Evolutionary conservation across 2,113 vertebrate genomes (phyloP).

Genomic region (Semnornis frantzii): DNA sequence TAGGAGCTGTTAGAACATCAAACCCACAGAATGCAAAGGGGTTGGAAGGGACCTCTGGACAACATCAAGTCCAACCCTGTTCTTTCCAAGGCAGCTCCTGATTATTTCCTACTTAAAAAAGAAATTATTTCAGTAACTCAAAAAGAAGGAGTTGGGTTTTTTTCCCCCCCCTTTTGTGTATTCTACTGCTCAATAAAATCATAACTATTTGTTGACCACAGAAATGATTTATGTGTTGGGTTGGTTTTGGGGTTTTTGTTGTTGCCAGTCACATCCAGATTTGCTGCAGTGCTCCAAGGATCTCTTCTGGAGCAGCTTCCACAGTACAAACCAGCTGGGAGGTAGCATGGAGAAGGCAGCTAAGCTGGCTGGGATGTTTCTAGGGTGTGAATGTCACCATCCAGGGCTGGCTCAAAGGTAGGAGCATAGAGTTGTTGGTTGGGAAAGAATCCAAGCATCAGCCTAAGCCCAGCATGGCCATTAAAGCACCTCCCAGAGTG

Average conservation of each 20-base stretch:
- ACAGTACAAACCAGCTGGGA: neutral
- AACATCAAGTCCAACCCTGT: neutral
- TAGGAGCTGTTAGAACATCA: neutral
- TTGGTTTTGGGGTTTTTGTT: neutral
- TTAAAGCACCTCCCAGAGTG: too few species aligned
- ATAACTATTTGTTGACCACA: conserved; percentile 30
- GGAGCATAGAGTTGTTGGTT: too few species aligned
- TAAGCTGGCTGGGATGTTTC: neutral
- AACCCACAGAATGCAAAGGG: neutral
- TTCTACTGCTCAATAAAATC: conserved; percentile 54
- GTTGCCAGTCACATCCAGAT: neutral
- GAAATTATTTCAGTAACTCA: neutral
- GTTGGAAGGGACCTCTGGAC: too few species aligned
- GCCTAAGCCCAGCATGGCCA: too few species aligned
- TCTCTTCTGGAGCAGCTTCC: neutral
- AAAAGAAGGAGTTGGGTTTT: neutral
- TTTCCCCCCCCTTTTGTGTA: neutral
- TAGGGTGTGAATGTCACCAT: accelerated
- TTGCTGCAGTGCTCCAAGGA: neutral
- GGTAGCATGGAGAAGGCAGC: neutral
- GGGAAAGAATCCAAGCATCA: too few species aligned
- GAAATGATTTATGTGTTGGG: neutral
- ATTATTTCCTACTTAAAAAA: neutral
- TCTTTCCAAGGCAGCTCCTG: neutral
- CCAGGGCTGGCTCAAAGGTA: neutral